Conservation (phyloP, 2,888 invertebrate genomes). For the Ceramica pisi region DNA sequence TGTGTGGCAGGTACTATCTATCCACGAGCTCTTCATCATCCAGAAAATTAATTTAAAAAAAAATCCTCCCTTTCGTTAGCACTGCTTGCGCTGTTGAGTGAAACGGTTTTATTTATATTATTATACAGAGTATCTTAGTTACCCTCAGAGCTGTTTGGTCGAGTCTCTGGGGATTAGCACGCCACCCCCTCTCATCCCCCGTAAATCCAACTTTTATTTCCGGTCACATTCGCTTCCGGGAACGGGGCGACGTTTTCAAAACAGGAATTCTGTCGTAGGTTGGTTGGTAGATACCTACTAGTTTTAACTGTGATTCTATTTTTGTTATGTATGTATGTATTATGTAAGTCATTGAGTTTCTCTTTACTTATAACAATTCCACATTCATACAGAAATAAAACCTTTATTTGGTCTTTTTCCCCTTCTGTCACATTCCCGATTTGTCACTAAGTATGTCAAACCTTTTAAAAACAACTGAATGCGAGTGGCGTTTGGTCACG, state of each 20-base stretch:
- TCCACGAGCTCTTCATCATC: no score
- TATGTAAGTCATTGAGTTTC: background rate
- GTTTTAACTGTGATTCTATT: conserved; percentile 14
- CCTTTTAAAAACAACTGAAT: no score
- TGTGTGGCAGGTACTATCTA: no score
- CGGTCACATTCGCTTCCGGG: conserved; percentile 42
- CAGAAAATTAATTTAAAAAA: no score
- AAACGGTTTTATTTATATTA: conserved; percentile 30
- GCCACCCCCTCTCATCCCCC: conserved; percentile 1
- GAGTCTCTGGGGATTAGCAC: conserved; percentile 50
- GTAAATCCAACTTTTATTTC: conserved; percentile 62
- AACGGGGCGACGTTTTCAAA: conserved; percentile 31
- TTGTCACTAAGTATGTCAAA: no score
- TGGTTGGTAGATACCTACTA: no score
- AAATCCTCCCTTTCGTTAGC: no score
- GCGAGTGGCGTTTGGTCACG: no score
- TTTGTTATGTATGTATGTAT: background rate
- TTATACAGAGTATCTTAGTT: conserved; percentile 47
- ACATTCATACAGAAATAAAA: no score
- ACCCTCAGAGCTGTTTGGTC: conserved; percentile 36
- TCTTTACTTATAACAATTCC: no score
- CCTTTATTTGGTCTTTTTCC: no score
- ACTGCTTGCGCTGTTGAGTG: background rate
- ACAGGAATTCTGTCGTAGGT: conserved; percentile 17
- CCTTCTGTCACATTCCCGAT: no score